These are phyloP conservation scores for Copsychus sechellarum DNA, from an alignment of 2,113 vertebrate species.

Conservation along the genomic window DNA sequence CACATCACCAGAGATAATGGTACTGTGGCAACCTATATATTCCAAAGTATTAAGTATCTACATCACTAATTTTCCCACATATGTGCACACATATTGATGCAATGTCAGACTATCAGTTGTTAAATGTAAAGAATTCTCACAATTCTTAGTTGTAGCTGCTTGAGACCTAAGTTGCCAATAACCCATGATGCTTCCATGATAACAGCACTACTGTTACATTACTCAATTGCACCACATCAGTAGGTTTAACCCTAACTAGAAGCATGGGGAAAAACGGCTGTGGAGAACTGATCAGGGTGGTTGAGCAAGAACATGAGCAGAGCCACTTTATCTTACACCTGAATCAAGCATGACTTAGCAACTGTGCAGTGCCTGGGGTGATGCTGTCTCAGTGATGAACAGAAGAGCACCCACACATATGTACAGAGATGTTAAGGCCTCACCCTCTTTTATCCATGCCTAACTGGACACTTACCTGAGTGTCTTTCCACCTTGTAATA, in stretches of 20 bases:
- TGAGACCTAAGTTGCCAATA: background rate
- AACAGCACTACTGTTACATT: background rate
- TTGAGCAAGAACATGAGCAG: background rate
- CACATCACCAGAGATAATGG: background rate
- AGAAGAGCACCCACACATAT: background rate
- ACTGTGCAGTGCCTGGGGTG: background rate
- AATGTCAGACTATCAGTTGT: background rate
- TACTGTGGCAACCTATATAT: background rate
- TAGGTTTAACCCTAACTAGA: background rate
- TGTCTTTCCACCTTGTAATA: conserved; percentile 94
- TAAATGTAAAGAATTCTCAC: background rate
- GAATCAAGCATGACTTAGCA: background rate
- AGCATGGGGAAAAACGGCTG: background rate
- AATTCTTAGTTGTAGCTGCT: background rate
- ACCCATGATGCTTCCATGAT: background rate
- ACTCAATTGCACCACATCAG: background rate
- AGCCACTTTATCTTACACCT: background rate
- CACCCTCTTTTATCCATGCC: background rate
- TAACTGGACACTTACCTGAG: conserved; percentile 77
- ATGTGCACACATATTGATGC: background rate
- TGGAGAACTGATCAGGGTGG: background rate
- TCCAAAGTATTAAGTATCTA: background rate
- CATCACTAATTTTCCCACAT: background rate
- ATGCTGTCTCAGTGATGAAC: background rate
- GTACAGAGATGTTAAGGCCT: background rate